These are phyloP conservation scores for Lottia scabra DNA, from an alignment of 2,888 invertebrate genomes.

Conservation along the genomic window DNA sequence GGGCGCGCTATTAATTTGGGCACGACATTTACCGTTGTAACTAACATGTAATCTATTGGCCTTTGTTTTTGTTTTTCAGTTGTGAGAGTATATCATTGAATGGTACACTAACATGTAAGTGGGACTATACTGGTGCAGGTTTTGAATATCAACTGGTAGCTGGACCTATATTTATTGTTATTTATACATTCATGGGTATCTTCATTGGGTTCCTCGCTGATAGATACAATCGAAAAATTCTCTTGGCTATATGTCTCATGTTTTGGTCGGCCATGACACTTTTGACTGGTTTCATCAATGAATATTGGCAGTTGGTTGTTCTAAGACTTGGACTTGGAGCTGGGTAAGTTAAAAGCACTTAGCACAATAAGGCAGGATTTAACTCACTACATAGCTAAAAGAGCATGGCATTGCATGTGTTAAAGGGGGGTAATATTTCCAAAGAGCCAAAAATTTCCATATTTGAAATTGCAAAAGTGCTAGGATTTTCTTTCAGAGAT, in stretches of 20 bases:
- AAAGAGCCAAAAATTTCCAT: too few relatives aligned
- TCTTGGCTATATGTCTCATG: conserved; percentile 82
- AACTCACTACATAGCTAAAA: neutral
- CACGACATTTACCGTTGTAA: too few relatives aligned
- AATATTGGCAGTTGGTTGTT: conserved; percentile 91
- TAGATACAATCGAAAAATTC: conserved; percentile 61
- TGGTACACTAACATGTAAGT: conserved; percentile 85
- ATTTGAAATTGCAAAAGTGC: too few relatives aligned
- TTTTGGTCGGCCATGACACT: conserved; percentile 86
- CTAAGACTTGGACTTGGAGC: conserved; percentile 88
- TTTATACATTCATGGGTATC: conserved; percentile 90
- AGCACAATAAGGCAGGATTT: too few relatives aligned
- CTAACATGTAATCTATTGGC: too few relatives aligned
- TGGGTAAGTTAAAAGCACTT: conserved; percentile 72
- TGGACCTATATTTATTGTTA: conserved; percentile 91
- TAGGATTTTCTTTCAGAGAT: too few relatives aligned
- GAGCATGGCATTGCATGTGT: too few relatives aligned
- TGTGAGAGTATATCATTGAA: conserved; percentile 30
- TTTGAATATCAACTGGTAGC: conserved; percentile 92
- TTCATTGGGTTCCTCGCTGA: conserved; percentile 82
- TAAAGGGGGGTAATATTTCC: too few relatives aligned
- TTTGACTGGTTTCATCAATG: conserved; percentile 84
- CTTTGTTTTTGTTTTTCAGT: conserved; percentile 23
- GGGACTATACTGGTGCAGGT: conserved; percentile 93
- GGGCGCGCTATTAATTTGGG: too few relatives aligned